These are phyloP conservation scores for Sclerurus mexicanus DNA, from an alignment of 2,113 vertebrate genomes.

Conservation along the genomic window DNA sequence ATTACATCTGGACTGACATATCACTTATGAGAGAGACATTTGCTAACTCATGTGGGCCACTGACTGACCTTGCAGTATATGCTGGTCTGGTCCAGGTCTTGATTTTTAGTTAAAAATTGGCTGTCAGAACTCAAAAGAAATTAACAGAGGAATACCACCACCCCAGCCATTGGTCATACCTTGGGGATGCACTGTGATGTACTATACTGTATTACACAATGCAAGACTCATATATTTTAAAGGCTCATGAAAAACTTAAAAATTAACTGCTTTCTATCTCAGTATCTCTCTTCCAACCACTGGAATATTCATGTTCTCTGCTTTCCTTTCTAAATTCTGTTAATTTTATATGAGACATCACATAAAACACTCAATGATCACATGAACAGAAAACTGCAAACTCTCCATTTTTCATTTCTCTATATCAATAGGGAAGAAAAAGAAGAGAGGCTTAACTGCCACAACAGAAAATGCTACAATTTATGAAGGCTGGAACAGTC, in stretches of 20 bases:
- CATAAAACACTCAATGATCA: neutral
- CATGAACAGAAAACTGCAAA: neutral
- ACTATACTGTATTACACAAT: neutral
- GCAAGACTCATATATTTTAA: neutral
- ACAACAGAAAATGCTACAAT: neutral
- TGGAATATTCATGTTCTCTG: conserved; percentile 43
- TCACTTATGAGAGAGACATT: neutral
- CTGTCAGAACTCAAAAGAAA: neutral
- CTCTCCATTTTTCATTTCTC: neutral
- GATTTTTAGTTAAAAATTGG: neutral
- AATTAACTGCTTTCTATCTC: neutral
- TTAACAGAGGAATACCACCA: neutral
- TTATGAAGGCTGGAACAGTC: neutral
- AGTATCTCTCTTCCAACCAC: neutral
- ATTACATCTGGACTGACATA: neutral
- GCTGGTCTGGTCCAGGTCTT: neutral
- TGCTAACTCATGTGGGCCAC: neutral
- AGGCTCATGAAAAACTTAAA: conserved; percentile 4
- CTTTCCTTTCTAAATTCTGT: conserved; percentile 45
- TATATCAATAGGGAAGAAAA: neutral
- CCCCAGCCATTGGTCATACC: neutral
- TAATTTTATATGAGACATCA: conserved; percentile 42
- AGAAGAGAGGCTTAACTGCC: neutral
- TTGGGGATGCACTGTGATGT: neutral
- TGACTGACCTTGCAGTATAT: neutral